Evolutionary conservation across 2,113 vertebrate species (phyloP), one percentile per base, ranked within the genome.

Genomic region (Cyanoliseus patagonus): DNA sequence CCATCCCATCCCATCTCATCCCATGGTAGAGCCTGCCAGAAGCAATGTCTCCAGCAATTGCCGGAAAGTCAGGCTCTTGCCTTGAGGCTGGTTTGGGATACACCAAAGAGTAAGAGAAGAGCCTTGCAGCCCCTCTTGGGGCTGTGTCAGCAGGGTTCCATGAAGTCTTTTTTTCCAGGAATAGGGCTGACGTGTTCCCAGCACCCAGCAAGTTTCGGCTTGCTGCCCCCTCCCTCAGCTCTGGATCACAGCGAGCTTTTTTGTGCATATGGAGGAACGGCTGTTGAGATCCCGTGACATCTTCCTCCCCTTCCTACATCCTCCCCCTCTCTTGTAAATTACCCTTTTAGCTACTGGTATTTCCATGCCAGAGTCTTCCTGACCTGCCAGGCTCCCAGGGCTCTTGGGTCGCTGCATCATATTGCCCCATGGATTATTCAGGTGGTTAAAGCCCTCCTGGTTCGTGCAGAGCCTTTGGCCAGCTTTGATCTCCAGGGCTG

Each of bases 221-320:
- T 61, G 73, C 94, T 89, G 79, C 84, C 30, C 23, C 83, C 82
- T 87, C 76, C 53, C 53, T 75, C 46, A 7, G 35, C 59, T 85
- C 22, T 31, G n/a, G 91, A 92, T 95, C 77, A 86, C 83, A 95
- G 77, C 44, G 51, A 75, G 78, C 44, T 91, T 92, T 90, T 86
- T 80, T 72, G 30, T 94, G 77, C 90, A 82, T 73, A 86, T 19
- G 2, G 94, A 93, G 86, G 76, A 96, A 73, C 6, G 46, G 90
- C 83, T 96, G 92, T 93, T 1, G 70, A 90, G 83, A 94, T 97
- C 69, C 94, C 90, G 83, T 94, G 92, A 93, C 96, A 95, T 86
- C 95, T 95, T 96, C 94, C 90, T 96, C 86, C 85, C 73, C 92
- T 94, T 94, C 93, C 94, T 90, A 92, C 6, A 0, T 64, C 79